phyloP scores from a whole-genome alignment of 2,888 invertebrate genomes.

The Brachycybe producta region DNA sequence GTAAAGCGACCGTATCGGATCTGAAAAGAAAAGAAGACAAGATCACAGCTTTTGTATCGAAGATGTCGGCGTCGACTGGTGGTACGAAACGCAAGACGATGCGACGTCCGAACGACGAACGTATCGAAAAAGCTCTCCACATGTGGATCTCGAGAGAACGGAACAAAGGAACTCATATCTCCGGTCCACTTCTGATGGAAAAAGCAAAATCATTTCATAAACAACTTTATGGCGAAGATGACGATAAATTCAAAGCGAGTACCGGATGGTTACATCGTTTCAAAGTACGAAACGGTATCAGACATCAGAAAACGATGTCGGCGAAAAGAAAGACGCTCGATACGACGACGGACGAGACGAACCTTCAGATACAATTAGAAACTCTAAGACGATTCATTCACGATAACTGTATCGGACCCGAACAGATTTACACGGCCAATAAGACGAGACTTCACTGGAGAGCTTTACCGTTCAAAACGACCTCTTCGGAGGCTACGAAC shows the following conservation, averaged over 20 bases:
- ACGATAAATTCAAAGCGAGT: slow-evolving; percentile 9
- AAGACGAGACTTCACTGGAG: slow-evolving; percentile 7
- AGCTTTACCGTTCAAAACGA: slow-evolving; percentile 4
- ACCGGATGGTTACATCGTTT: slow-evolving; percentile 13
- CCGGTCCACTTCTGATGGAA: slow-evolving; percentile 10
- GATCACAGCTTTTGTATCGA: slow-evolving; percentile 6
- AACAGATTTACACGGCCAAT: slow-evolving; percentile 11
- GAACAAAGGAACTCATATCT: slow-evolving; percentile 2
- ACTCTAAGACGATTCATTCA: not conserved
- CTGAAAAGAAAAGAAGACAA: slow-evolving; percentile 11
- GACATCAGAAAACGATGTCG: not conserved
- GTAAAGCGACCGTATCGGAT: slow-evolving; percentile 14
- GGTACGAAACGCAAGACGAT: slow-evolving; percentile 7
- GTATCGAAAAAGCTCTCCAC: slow-evolving; percentile 5
- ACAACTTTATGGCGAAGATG: slow-evolving; percentile 4
- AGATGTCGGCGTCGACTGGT: not conserved
- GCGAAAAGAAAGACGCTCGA: not conserved
- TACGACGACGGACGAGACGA: not conserved
- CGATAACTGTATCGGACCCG: slow-evolving; percentile 1
- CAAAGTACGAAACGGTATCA: slow-evolving; percentile 10
- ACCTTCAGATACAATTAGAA: not conserved
- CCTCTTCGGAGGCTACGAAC: not conserved
- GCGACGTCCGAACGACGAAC: slow-evolving; percentile 9
- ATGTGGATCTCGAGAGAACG: slow-evolving; percentile 9
- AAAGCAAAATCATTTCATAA: slow-evolving; percentile 8